Base-by-base conservation (phyloP, 2,113 vertebrate genomes). In the Hyperoodon ampullatus region DNA sequence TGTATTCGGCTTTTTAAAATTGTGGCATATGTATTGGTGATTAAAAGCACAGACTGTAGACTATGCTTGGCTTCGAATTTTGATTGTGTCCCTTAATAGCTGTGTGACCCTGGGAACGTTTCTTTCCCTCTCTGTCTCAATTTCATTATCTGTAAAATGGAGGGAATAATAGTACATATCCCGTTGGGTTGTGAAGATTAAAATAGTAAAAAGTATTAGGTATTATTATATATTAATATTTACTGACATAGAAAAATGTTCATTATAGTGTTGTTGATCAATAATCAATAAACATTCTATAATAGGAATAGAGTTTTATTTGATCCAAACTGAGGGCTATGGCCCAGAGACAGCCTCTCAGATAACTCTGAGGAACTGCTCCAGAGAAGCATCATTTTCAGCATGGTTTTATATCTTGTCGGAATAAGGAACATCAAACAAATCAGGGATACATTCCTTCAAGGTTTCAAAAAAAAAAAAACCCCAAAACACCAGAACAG, bases 171-270 rank as follows among this genome's bases (percentile, higher is more conserved):
- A 55, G 33, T 94, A 81, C 63, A 16, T 63, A 33, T 88, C 16
- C 42, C 24, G 50, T 39, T 39, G 53, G 30, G 47, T 42, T 86
- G 14, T 86, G 50, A 93, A 68, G 30, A n/a, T 78, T 87, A 58
- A 78, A 77, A 88, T 63, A 72, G 26, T 60, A 63, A 70, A 61
- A 85, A 77, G 5, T 71, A 63, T 68, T 95, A 85, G 30, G 33
- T 95, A 83, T 61, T 85, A 30, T 60, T 85, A 80, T 80, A 71
- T 70, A 65, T 77, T 75, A 68, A 65, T 61, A 80, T 85, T 90
- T 84, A 75, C 28, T 55, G 66, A 75, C 8, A 39, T 24, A 93
- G 47, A 85, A 70, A 60, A 91, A 33, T 68, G 33, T 68, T 84
- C 50, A 85, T 86, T 85, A 42, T 95, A 44, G 2, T 19, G 18